Evolutionary conservation across 2,113 vertebrate species (phyloP).

Genomic region (Alethe diademata): DNA sequence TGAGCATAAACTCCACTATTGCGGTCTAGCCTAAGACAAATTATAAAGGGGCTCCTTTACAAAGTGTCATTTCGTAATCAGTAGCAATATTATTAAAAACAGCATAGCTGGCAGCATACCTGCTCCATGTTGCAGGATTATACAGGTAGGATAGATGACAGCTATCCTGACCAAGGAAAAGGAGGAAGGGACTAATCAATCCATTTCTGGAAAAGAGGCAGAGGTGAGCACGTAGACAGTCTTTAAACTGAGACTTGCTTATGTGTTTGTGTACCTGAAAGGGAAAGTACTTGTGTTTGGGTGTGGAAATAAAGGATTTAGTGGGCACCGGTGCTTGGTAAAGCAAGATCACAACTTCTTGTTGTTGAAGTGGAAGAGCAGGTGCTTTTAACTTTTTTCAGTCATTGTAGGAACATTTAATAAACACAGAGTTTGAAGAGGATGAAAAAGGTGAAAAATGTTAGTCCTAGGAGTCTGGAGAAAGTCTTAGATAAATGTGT

Average conservation of each 20-base stretch:
- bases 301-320: not conserved
- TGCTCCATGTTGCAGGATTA: not conserved
- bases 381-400: not conserved
- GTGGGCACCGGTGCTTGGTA: not conserved
- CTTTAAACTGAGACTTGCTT: not conserved
- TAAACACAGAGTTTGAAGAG: not conserved
- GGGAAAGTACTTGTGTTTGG: not conserved
- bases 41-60: not conserved
- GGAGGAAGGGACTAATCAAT: not conserved
- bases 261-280: not conserved
- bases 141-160: not conserved
- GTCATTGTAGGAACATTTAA: not conserved
- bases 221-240: not conserved
- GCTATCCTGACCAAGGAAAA: not conserved
- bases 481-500: not conserved
- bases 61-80: not conserved
- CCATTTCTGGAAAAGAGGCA: not conserved
- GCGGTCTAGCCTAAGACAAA: not conserved
- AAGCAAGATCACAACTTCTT: not conserved
- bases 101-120: not conserved
- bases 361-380: not conserved
- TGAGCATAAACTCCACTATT: not conserved
- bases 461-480: not conserved
- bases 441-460: not conserved
- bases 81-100: not conserved